Evolutionary conservation across 2,797 vertebrate genomes (phyloP), one percentile per base, ranked within the genome.

Genomic region (Oreochromis grahami): DNA sequence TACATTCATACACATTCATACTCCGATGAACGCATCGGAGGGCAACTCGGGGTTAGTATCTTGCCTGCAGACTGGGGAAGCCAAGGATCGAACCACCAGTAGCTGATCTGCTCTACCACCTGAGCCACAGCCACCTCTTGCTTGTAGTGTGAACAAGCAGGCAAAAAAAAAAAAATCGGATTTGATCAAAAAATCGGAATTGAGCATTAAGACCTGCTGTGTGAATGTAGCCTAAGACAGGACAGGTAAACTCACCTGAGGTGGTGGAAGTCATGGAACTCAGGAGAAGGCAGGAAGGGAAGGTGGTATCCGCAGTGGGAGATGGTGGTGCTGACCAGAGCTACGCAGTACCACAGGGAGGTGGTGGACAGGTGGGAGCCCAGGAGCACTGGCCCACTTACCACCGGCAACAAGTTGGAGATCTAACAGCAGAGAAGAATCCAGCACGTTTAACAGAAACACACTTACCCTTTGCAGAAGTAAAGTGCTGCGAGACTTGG

Each of bases 221-320:
- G 26, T 26, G 26, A 26, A 26, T 26, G 26, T 26, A 26, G 26
- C 26, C 26, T 26, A 29, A 70, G 14, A 72, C 65, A 7, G 24
- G 41, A 72, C 11, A 19, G 29, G 15, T 5, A 12, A 36, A 83
- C 96, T 79, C 94, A 99, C 98, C 95, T 98, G 94, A 98, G 97
- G 91, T 99, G 98, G 92, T 99, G 98, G 92, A 97, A 99, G 95
- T 99, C 98, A 0, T 99, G 98, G 94, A 98, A 99, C 92, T 99
- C 98, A 0, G 98, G 97, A 0, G 98, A 99, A 0, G 98, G 98
- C 84, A 99, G 96, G 84, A 99, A 95, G 70, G 98, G 98, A n/a
- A 99, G 96, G 93, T 99, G 98, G 93, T 98, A 99, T 5, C 98
- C 98, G 0, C 97, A 98, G 95, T 99, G 98, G 2, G 97, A 97